Base-by-base conservation (phyloP, 2,113 vertebrate species). In the Paralichthys olivaceus region DNA sequence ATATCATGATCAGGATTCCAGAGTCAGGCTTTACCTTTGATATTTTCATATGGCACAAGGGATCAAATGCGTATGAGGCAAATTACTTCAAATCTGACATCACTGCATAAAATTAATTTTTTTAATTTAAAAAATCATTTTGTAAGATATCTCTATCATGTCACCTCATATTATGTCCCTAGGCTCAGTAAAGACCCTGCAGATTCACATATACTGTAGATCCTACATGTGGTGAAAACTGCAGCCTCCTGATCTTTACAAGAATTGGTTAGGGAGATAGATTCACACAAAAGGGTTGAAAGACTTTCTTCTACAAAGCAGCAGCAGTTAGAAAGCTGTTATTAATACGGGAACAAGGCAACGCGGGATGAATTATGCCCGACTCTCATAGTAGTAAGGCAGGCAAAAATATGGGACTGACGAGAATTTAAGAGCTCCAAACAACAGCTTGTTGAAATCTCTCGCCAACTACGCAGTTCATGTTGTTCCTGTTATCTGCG, bases 401-500 rank as follows among this genome's bases (percentile, higher is more conserved):
- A 62, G 56, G 53, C 51, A 58, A 61, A 47, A 82, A 53, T 28
- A 76, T 65, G 43, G 59, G 29, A 53, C 32, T 23, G 68, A 28
- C 17, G 56, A 78, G 19, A 77, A 73, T 84, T 77, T 29, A 69
- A 78, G 83, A 45, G 60, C 58, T 70, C 57, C 77, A 66, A 82
- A 87, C 60, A 85, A 89, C 90, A 88, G 85, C 84, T 89, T 91
- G 85, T 47, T 63, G 62, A 79, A 70, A 75, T 64, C 23, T 79
- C 69, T 55, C 25, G 64, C 85, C 75, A 83, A 49, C 57, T 57
- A 56, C 58, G 70, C 58, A 34, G 78, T 75, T 77, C 83, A 70
- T 23, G 77, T 77, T 87, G 90, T 91, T 87, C 90, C 81, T 87
- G 88, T 81, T 83, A 90, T 80, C 53, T 53, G 49, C 20, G 20